These are phyloP conservation scores for Sipunculus nudus DNA, from an alignment of 2,888 invertebrate species.

Conservation along the genomic window DNA sequence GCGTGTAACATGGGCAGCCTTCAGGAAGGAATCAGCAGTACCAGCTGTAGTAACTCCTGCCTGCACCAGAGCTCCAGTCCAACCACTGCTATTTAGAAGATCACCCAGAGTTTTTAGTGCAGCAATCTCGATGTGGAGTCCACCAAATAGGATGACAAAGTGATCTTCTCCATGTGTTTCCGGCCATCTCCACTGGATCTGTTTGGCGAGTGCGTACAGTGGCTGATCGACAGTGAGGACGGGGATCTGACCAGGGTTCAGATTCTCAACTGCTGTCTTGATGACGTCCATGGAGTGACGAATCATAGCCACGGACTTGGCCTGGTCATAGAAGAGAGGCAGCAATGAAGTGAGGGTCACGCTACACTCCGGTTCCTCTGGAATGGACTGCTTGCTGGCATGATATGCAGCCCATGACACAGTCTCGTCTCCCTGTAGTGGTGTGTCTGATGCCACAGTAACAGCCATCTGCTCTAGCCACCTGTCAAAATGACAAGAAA, in stretches of 20 bases:
- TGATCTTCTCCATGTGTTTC: conserved; percentile 34
- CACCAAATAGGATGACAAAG: too few species aligned
- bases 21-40: neutral
- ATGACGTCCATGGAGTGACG: conserved; percentile 31
- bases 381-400: too few species aligned
- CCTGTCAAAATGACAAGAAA: too few species aligned
- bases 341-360: conserved; percentile 30
- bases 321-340: conserved; percentile 29
- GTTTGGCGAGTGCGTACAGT: conserved; percentile 36
- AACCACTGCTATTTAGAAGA: too few species aligned
- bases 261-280: neutral
- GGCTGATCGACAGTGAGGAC: conserved; percentile 38
- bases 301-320: conserved; percentile 31
- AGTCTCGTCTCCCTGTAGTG: too few species aligned
- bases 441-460: too few species aligned
- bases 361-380: too few species aligned
- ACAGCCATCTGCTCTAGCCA: too few species aligned
- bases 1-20: neutral
- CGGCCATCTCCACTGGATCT: conserved; percentile 37
- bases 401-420: too few species aligned
- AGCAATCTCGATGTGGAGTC: conserved; percentile 38
- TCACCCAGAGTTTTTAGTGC: conserved; percentile 27
- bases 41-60: conserved; percentile 14
- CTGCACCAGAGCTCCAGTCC: too few species aligned
- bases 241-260: conserved; percentile 31